phyloP scores from a whole-genome alignment of 1,140 invertebrate species.

The Oscheius sp. region DNA sequence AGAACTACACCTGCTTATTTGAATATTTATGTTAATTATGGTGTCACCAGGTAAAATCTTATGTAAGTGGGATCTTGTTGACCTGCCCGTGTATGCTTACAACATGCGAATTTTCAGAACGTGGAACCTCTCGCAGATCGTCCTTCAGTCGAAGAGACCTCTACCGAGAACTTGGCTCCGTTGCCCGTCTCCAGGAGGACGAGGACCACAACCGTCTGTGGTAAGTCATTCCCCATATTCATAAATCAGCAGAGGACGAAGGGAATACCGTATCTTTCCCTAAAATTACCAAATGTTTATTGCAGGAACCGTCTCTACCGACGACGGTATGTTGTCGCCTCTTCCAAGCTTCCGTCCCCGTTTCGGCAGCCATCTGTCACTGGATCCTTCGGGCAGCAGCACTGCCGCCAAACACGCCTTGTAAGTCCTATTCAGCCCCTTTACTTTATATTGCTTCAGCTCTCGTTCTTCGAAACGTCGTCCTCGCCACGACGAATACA shows the following conservation, averaged over 20 bases:
- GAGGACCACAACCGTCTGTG: conserved; percentile 12
- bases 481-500: conserved; percentile 37
- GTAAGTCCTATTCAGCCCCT: neutral
- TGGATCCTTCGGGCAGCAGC: conserved; percentile 9
- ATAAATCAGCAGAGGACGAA: no score
- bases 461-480: neutral
- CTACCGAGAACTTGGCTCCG: neutral
- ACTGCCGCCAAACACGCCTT: conserved; percentile 4
- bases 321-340: conserved; percentile 14
- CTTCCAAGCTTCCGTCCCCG: neutral
- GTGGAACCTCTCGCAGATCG: no score
- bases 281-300: no score
- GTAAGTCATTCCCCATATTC: neutral
- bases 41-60: no score
- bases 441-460: neutral
- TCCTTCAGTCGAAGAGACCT: no score
- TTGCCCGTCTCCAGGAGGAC: conserved; percentile 11
- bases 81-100: no score
- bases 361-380: conserved; percentile 7
- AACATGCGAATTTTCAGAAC: no score
- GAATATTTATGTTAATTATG: no score
- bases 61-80: no score
- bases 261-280: no score
- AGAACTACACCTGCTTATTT: no score
- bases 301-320: neutral